Evolutionary conservation across 2,888 invertebrate genomes (phyloP), one percentile per base, ranked within the genome.

Genomic region (Papilio elwesi): DNA sequence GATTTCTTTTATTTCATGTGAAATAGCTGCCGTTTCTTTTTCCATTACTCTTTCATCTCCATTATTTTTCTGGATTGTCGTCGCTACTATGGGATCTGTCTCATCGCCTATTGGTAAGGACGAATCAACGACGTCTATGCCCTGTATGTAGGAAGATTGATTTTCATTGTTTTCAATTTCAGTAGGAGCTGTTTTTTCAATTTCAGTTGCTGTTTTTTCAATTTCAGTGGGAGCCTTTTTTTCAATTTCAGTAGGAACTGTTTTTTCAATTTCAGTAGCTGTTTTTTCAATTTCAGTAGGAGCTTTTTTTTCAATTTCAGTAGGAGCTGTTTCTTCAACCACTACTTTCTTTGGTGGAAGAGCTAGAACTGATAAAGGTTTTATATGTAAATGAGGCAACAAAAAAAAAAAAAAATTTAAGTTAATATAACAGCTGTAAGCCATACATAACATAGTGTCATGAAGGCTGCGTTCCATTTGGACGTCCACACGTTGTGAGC

Each of bases 101-200:
- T 49, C 16, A 49, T 7, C 5, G 3, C n/a, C 15, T 6, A 43
- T 43, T n/a, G 15, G 6, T 47, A 63, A 47, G 10, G 13, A 47
- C 3, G 75, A 66, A 59, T 82, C 82, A 15, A 80, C 79, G 4
- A 78, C 76, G 70, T 81, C 80, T 7, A 71, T n/a, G 11, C 75
- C 75, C 72, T 67, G 11, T 6, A 43, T 57, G 16, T 57, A 36
- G 47, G 26, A 26, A 26, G 52, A 2, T 57, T 65, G 10, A 16
- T 68, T 64, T 53, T 77, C 68, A n/a, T 62, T 71, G 26, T 67
- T 65, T 16, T 70, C 69, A 48, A 71, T 68, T 48, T 74, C 70
- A 13, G n/a, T 12, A 47, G 55, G 15, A 10, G 43, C 65, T 6
- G 75, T 53, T 74, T 74, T 62, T 73, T 76, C 74, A 8, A 77